These are phyloP conservation scores for Thrips palmi DNA, from an alignment of 1,140 invertebrate genomes.

Conservation along the genomic window DNA sequence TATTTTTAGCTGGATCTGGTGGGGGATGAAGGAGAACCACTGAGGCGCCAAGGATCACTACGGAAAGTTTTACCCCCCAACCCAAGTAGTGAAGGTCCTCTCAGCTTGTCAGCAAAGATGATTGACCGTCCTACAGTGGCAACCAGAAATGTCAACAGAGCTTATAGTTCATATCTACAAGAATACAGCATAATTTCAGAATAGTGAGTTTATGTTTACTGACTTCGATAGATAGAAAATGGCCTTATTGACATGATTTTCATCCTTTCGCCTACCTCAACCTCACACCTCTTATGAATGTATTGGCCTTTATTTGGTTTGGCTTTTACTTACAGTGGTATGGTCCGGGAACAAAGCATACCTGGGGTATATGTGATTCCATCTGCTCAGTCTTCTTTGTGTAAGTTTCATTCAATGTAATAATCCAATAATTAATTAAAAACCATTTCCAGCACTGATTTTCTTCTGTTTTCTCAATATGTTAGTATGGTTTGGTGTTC, in stretches of 20 bases:
- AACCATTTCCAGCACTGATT: constrained; percentile 12
- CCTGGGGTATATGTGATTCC: constrained; percentile 84
- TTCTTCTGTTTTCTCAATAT: constrained; percentile 26
- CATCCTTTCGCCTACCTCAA: background rate
- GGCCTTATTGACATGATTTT: background rate
- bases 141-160: constrained; percentile 1
- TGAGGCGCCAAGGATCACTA: constrained; percentile 11
- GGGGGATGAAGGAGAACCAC: too few species aligned
- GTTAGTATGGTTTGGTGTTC: constrained; percentile 84
- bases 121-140: constrained; percentile 6
- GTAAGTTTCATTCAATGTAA: constrained; percentile 27
- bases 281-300: background rate
- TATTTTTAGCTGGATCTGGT: too few species aligned
- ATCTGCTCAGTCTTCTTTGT: constrained; percentile 55
- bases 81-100: constrained; percentile 4
- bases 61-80: constrained; percentile 10
- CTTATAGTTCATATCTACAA: constrained; percentile 10
- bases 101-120: constrained; percentile 11
- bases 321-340: constrained; percentile 9
- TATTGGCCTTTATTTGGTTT: too few species aligned
- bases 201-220: constrained; percentile 9
- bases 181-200: constrained; percentile 10
- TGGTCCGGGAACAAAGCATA: constrained; percentile 52
- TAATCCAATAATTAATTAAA: constrained; percentile 9
- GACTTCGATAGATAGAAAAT: background rate